Evolutionary conservation across 2,113 vertebrate genomes (phyloP).

Genomic region (Seriola rivoliana): DNA sequence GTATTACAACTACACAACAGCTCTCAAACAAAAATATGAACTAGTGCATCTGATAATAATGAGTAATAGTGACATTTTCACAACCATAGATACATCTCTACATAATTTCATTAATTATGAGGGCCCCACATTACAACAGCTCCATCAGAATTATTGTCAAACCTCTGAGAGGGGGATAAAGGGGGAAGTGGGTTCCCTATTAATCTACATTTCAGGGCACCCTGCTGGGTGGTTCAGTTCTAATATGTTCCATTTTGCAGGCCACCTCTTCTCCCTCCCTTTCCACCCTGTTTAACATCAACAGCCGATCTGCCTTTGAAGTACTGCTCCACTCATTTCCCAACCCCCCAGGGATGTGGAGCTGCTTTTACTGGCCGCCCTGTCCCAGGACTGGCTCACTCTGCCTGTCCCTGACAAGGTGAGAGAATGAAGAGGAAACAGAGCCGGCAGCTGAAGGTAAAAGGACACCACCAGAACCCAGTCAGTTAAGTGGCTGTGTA

Average conservation of each 20-base stretch:
- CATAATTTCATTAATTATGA: constrained; percentile 56
- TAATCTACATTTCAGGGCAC: constrained; percentile 72
- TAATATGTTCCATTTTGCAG: constrained; percentile 67
- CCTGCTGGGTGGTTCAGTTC: constrained; percentile 64
- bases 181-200: constrained; percentile 34
- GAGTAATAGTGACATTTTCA: constrained; percentile 1
- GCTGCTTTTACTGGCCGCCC: constrained; percentile 64
- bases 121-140: constrained; percentile 24
- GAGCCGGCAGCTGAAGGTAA: constrained; percentile 52
- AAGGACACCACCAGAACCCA: constrained; percentile 40
- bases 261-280: constrained; percentile 62
- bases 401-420: constrained; percentile 67
- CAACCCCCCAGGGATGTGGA: constrained; percentile 65
- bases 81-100: constrained; percentile 12
- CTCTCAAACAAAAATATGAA: not conserved
- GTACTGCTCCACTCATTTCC: constrained; percentile 67
- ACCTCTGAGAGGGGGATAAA: constrained; percentile 11
- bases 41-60: not conserved
- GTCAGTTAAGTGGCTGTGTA: not conserved
- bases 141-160: constrained; percentile 61
- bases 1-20: not conserved
- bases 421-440: constrained; percentile 62
- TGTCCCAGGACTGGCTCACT: constrained; percentile 63
- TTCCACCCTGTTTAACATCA: constrained; percentile 79
- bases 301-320: constrained; percentile 79